phyloP scores from a whole-genome alignment of 2,113 vertebrate species.

The Trogon surrucura region DNA sequence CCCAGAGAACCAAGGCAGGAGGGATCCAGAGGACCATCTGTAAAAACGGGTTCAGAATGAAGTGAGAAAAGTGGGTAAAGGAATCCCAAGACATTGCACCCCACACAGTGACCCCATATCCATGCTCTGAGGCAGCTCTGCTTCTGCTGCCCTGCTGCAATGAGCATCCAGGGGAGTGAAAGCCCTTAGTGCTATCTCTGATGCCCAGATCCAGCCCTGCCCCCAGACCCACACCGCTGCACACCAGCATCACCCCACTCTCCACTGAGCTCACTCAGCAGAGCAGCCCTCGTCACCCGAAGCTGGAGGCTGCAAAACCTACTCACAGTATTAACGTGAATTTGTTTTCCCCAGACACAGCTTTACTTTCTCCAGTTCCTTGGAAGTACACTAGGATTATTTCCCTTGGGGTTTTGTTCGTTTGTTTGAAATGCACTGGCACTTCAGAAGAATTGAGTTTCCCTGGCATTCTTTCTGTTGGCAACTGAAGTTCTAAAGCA shows the following conservation, averaged over 20 bases:
- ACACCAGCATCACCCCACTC: not conserved
- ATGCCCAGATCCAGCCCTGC: not conserved
- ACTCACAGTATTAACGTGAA: not conserved
- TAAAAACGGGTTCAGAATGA: not conserved
- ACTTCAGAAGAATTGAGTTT: not conserved
- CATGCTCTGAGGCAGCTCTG: not conserved
- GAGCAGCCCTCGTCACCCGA: not conserved
- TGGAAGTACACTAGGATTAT: not conserved
- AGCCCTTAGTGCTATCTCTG: not conserved
- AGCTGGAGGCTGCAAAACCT: not conserved
- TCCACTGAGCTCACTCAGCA: not conserved
- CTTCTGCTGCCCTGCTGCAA: not conserved
- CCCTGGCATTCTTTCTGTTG: not conserved
- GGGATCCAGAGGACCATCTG: not conserved
- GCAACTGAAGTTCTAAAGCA: not conserved
- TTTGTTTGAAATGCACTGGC: not conserved
- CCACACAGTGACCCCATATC: not conserved
- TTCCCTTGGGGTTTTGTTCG: not conserved
- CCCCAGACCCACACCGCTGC: not conserved
- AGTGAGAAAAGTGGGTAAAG: not conserved
- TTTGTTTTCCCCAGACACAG: not conserved
- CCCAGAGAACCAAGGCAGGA: not conserved
- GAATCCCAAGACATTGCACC: not conserved
- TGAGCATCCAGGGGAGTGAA: rapidly evolving
- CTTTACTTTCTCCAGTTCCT: not conserved